Evolutionary conservation across 2,888 invertebrate species (phyloP), one percentile per base, ranked within the genome.

Genomic region (Oscheius sp.): DNA sequence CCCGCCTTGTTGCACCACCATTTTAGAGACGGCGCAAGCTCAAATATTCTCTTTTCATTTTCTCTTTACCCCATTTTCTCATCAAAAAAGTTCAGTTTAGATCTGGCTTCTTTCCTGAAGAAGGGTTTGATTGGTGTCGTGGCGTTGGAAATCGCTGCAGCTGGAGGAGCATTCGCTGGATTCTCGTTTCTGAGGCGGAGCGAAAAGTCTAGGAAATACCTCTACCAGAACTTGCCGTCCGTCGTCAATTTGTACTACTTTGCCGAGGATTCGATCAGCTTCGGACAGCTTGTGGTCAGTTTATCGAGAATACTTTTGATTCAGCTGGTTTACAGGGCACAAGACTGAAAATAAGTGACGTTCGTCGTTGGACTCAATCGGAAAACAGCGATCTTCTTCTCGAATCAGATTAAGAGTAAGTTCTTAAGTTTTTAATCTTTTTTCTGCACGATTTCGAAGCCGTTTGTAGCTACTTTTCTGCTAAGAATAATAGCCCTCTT

Each of bases 211-310:
- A 42, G 82, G 33, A 74, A 80, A 59, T 82, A 79, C 32, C 70
- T 82, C 57, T 82, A 82, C 63, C 51, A 75, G 55, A 79, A 79
- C 71, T 80, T 74, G 75, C 82, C 82, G 21, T 63, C 65, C 29
- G 32, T 80, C 9, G 74, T 80, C 10, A 58, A 77, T 21, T 47
- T 78, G 3, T 84, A 84, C 71, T 84, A 84, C 63, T 82, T 81
- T 80, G 73, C 79, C 9, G 84, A 84, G 51, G 84, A 84, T 57
- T 78, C 80, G 0, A 78, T 81, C 4, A 82, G 82, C 5, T 82
- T 84, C 58, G 84, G 84, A 50, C 81, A 82, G 63, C 71, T 81
- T 1, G 77, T 75, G 48, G 82, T 82, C 37, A 48, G 72, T 70
- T 68, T 0, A 21, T 21, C 21, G 21, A 21, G 21, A 21, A 21